phyloP scores from a whole-genome alignment of 1,140 invertebrate genomes.

The Ceratina australensis region DNA sequence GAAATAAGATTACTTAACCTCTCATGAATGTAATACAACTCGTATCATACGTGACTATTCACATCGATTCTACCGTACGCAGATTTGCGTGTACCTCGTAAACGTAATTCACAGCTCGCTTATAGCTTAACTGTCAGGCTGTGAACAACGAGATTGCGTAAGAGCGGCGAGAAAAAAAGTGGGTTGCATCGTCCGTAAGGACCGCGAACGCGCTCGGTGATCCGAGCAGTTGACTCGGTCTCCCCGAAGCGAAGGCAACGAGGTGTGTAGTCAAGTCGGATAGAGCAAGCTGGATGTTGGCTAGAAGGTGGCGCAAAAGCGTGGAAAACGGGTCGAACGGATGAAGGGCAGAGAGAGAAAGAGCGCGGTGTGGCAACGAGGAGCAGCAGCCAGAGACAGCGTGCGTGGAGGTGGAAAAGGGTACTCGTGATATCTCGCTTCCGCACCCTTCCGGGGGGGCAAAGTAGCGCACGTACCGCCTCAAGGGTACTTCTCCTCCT shows the following conservation, averaged over 20 bases:
- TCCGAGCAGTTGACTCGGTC: conserved; percentile 28
- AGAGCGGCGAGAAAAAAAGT: conserved; percentile 19
- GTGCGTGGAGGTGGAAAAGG: conserved; percentile 46
- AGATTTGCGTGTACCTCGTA: too few species aligned
- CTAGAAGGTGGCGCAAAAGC: conserved; percentile 35
- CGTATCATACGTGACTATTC: too few species aligned
- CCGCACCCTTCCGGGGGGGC: conserved; percentile 63
- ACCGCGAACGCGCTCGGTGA: background rate
- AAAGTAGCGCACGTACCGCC: conserved; percentile 71
- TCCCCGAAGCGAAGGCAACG: background rate
- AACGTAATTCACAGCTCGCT: too few species aligned
- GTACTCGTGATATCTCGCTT: conserved; percentile 69
- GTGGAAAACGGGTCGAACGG: conserved; percentile 37
- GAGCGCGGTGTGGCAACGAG: conserved; percentile 4
- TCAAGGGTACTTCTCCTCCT: conserved; percentile 62
- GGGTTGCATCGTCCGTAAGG: conserved; percentile 22
- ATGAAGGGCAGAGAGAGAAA: background rate
- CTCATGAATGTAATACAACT: too few species aligned
- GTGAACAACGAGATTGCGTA: conserved; percentile 5
- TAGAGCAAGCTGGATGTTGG: conserved; percentile 4
- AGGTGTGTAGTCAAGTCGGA: conserved; percentile 10
- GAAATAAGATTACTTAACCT: too few species aligned
- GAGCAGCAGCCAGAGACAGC: conserved; percentile 2
- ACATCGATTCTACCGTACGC: too few species aligned
- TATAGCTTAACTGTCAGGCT: too few species aligned